Percentiles rank a stretch among this genome's conserved stretches.
phyloP scores from a whole-genome alignment of 1,140 invertebrate species.

The Berghia stephanieae region DNA sequence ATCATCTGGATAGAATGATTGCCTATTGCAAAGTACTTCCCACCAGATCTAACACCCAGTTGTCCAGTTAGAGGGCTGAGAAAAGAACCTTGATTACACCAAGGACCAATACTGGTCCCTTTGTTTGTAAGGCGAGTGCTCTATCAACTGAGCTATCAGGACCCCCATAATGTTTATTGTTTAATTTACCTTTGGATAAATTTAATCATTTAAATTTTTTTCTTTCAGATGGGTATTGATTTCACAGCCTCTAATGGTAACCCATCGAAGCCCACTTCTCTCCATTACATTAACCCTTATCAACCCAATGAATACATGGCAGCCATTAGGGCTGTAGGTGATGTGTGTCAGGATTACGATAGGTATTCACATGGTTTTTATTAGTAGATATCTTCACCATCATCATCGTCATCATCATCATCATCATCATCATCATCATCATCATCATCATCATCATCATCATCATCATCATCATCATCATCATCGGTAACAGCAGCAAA shows the following conservation, averaged over 20 bases:
- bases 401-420: background rate
- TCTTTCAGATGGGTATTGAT: conserved; percentile 71
- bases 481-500: no score
- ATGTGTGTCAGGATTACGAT: conserved; percentile 75
- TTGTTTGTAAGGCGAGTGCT: no score
- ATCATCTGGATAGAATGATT: no score
- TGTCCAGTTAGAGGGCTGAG: no score
- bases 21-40: no score
- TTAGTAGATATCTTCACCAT: background rate
- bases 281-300: conserved; percentile 67
- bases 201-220: background rate
- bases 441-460: background rate
- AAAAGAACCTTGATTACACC: no score
- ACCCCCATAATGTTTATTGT: background rate
- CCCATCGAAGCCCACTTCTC: conserved; percentile 68
- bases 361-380: conserved; percentile 43
- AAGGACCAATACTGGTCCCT: no score
- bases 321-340: conserved; percentile 71
- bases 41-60: no score
- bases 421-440: background rate
- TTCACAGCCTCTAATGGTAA: conserved; percentile 78
- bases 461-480: background rate
- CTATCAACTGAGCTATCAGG: no score
- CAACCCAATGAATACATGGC: conserved; percentile 59
- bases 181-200: background rate